A percentile compares a stretch with the other conserved stretches of the same genome.
Conservation (phyloP, 2,113 vertebrate species). For the Neomonachus schauinslandi region DNA sequence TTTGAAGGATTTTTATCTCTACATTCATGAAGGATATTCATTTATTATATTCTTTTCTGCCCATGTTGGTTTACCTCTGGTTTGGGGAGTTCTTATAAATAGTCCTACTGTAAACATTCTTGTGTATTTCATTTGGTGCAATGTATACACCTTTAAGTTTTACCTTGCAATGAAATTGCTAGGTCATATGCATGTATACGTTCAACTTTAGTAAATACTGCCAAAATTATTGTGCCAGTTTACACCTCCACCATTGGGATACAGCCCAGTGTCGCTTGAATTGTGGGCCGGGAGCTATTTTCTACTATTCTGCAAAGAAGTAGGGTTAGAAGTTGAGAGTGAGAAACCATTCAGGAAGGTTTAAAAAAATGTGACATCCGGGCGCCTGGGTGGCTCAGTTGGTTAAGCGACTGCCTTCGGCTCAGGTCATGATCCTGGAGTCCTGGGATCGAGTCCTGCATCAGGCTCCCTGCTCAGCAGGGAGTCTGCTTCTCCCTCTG, state of each 20-base stretch:
- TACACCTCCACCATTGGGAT: background rate
- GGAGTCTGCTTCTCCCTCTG: no score
- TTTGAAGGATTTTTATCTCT: background rate
- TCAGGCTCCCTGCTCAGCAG: no score
- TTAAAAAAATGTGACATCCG: background rate
- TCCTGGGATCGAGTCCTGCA: no score
- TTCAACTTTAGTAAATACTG: background rate
- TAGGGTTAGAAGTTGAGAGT: background rate
- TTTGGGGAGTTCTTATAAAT: background rate
- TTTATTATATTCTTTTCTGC: background rate
- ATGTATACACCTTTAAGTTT: background rate
- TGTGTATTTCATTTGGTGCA: background rate
- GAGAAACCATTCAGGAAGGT: background rate
- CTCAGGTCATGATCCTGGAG: no score
- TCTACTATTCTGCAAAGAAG: background rate
- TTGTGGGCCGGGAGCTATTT: background rate
- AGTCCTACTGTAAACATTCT: background rate
- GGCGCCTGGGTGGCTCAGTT: no score
- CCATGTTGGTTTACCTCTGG: background rate
- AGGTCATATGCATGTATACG: fast-evolving
- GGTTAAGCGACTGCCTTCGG: no score
- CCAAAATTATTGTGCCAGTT: background rate
- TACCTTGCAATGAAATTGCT: background rate
- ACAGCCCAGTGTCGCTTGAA: fast-evolving
- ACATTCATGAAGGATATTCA: background rate